These are phyloP conservation scores for Glomeris marginata DNA, from an alignment of 2,888 invertebrate species.

Conservation along the genomic window DNA sequence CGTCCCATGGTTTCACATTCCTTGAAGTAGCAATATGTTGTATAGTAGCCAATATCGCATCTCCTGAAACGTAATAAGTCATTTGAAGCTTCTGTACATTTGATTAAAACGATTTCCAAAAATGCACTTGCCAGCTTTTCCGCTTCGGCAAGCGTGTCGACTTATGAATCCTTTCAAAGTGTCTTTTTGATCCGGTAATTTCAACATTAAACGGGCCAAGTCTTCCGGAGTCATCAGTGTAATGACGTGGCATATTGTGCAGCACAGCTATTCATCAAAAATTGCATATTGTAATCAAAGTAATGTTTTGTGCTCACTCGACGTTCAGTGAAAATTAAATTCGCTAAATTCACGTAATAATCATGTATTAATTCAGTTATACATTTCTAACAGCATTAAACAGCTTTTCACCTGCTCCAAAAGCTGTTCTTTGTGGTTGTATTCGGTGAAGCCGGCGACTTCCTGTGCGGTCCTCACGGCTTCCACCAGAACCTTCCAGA, in stretches of 20 bases:
- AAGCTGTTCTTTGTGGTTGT: conserved; percentile 69
- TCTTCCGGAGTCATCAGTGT: conserved; percentile 43
- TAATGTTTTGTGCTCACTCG: too few relatives aligned
- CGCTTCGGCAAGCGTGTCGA: conserved; percentile 1
- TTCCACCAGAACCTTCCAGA: conserved; percentile 55
- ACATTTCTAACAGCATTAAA: too few relatives aligned
- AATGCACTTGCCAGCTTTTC: conserved; percentile 7
- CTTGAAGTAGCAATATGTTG: conserved; percentile 24
- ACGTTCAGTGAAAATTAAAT: too few relatives aligned
- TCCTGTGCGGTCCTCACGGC: conserved; percentile 63
- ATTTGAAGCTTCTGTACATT: too few relatives aligned
- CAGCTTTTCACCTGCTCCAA: conserved; percentile 49
- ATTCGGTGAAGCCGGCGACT: conserved; percentile 66
- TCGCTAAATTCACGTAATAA: too few relatives aligned
- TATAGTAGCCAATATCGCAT: conserved; percentile 17
- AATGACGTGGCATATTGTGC: conserved; percentile 55
- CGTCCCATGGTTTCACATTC: neutral
- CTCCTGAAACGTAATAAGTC: too few relatives aligned
- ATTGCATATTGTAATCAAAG: too few relatives aligned
- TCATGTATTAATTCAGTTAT: too few relatives aligned
- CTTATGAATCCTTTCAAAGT: conserved; percentile 28
- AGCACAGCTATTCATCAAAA: conserved; percentile 38
- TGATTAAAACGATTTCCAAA: too few relatives aligned
- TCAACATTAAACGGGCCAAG: conserved; percentile 38
- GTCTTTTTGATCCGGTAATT: conserved; percentile 35